Percentiles rank a stretch among this genome's conserved stretches.
Conservation (phyloP, 2,888 invertebrate genomes). For the Dichetophora obliterata region DNA sequence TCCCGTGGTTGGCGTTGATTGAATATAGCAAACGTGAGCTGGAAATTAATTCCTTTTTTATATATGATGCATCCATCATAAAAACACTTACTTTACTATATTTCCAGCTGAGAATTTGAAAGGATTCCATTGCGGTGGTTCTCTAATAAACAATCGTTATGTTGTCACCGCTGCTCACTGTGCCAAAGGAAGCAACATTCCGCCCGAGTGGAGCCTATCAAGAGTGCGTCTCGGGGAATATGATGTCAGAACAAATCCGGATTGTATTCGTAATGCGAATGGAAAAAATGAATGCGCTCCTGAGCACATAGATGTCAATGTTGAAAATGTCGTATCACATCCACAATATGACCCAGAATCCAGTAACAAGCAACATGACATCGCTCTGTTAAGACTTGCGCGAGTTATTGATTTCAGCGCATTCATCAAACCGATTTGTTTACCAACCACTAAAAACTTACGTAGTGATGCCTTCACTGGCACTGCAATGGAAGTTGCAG, state of each 20-base stretch:
- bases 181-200: constrained; percentile 76
- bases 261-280: constrained; percentile 58
- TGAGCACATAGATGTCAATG: constrained; percentile 73
- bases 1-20: constrained; percentile 64
- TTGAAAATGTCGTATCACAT: constrained; percentile 77
- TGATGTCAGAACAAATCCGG: constrained; percentile 61
- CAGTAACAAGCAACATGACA: constrained; percentile 76
- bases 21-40: constrained; percentile 65
- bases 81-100: not conserved
- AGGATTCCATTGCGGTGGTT: constrained; percentile 81
- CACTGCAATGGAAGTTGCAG: constrained; percentile 72
- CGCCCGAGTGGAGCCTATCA: constrained; percentile 73
- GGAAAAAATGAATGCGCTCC: constrained; percentile 73
- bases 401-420: constrained; percentile 72
- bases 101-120: constrained; percentile 71
- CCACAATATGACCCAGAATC: constrained; percentile 74
- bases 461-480: constrained; percentile 65
- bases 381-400: constrained; percentile 77
- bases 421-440: constrained; percentile 74
- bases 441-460: constrained; percentile 69
- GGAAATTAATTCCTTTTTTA: not conserved
- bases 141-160: constrained; percentile 76
- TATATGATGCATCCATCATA: not conserved
- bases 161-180: constrained; percentile 84
- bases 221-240: constrained; percentile 67